phyloP scores from a whole-genome alignment of 2,113 vertebrate species.

The Heterotilapia buettikoferi region DNA sequence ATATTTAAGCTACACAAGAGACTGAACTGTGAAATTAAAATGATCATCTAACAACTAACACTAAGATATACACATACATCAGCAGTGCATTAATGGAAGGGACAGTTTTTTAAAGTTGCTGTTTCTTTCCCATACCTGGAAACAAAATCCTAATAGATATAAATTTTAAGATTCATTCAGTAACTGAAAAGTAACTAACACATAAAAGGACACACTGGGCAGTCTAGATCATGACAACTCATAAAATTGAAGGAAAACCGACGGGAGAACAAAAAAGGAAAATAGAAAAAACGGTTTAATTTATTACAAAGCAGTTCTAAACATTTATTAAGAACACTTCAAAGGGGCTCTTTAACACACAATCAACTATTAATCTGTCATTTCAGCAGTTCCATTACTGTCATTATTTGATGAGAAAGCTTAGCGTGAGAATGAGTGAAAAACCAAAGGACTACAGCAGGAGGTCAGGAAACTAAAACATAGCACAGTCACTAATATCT shows the following conservation, averaged over 20 bases:
- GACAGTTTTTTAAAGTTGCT: neutral
- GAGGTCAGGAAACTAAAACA: neutral
- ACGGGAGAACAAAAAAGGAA: neutral
- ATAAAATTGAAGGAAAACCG: rapidly evolving
- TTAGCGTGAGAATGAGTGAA: neutral
- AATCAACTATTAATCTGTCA: neutral
- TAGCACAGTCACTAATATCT: neutral
- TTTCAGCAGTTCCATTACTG: neutral
- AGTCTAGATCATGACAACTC: neutral
- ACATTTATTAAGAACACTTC: neutral
- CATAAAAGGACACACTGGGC: neutral
- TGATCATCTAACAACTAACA: neutral
- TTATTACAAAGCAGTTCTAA: neutral
- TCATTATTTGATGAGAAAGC: neutral
- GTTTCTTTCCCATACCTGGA: neutral
- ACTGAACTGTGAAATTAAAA: neutral
- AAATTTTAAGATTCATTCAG: neutral
- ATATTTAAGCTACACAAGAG: neutral
- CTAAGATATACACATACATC: neutral
- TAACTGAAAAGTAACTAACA: neutral
- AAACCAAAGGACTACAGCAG: neutral
- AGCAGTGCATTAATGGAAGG: neutral
- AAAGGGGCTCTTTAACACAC: neutral
- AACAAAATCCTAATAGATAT: neutral
- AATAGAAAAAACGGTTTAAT: neutral